A percentile compares a stretch with the other conserved stretches of the same genome.
Conservation (phyloP, 2,888 invertebrate species). For the Orchesellides sinensis region DNA sequence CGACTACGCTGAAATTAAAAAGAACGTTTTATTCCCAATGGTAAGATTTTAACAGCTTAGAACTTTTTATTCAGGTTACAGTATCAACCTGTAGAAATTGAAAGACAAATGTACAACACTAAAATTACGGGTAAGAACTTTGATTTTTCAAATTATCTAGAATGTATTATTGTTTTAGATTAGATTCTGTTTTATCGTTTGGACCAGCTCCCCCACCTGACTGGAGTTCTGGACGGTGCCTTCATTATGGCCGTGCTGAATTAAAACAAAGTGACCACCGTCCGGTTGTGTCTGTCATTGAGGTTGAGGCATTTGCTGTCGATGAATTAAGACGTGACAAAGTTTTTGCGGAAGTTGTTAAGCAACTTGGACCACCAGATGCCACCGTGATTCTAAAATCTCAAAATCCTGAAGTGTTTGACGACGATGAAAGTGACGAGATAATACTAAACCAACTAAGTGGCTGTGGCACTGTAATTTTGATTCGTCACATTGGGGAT, state of each 20-base stretch:
- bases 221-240: conserved; percentile 86
- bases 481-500: conserved; percentile 92
- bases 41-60: conserved; percentile 92
- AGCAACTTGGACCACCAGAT: conserved; percentile 95
- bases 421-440: conserved; percentile 70
- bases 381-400: conserved; percentile 86
- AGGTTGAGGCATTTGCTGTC: conserved; percentile 90
- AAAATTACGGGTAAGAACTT: conserved; percentile 79
- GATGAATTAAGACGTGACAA: conserved; percentile 86
- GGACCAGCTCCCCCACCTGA: conserved; percentile 78
- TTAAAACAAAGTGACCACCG: conserved; percentile 98
- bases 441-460: conserved; percentile 85
- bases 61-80: conserved; percentile 99
- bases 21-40: conserved; percentile 94
- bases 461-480: conserved; percentile 91
- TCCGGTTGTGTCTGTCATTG: conserved; percentile 94
- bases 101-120: no score
- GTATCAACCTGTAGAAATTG: no score
- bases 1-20: conserved; percentile 96
- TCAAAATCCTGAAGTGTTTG: conserved; percentile 70
- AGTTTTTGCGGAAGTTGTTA: conserved; percentile 90
- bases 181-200: conserved; percentile 63
- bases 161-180: conserved; percentile 67
- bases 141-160: conserved; percentile 20
- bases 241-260: conserved; percentile 95